phyloP scores from a whole-genome alignment of 2,113 vertebrate genomes.

The Malurus melanocephalus region DNA sequence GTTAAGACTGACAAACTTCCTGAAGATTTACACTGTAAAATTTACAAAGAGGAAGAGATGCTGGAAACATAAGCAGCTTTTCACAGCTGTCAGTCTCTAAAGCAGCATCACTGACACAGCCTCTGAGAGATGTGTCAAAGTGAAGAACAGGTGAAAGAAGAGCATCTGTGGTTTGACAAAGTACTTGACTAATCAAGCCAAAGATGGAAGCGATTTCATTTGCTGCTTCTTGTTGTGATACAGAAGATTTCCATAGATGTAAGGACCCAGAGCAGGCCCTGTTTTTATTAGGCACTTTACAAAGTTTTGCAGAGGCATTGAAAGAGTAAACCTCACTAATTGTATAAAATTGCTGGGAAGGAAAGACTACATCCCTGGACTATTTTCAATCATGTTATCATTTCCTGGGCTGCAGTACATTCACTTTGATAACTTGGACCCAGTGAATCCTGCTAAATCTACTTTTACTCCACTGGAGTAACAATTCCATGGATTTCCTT shows the following conservation, averaged over 20 bases:
- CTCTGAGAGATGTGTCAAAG: not conserved
- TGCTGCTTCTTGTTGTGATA: not conserved
- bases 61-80: not conserved
- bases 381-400: not conserved
- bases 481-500: not conserved
- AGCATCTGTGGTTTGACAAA: not conserved
- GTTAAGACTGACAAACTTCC: not conserved
- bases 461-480: not conserved
- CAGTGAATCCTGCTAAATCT: not conserved
- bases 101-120: not conserved
- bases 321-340: not conserved
- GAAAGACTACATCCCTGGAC: not conserved
- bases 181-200: not conserved
- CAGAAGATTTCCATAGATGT: not conserved
- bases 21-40: not conserved
- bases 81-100: conserved; percentile 9
- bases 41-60: not conserved
- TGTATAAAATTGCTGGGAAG: not conserved
- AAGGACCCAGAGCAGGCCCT: not conserved
- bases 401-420: not conserved
- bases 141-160: conserved; percentile 13
- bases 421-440: not conserved
- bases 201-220: not conserved
- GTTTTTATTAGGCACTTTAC: not conserved
- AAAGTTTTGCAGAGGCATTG: not conserved